Base-by-base conservation (phyloP, 2,888 invertebrate species). In the Dendrolimus houi region DNA sequence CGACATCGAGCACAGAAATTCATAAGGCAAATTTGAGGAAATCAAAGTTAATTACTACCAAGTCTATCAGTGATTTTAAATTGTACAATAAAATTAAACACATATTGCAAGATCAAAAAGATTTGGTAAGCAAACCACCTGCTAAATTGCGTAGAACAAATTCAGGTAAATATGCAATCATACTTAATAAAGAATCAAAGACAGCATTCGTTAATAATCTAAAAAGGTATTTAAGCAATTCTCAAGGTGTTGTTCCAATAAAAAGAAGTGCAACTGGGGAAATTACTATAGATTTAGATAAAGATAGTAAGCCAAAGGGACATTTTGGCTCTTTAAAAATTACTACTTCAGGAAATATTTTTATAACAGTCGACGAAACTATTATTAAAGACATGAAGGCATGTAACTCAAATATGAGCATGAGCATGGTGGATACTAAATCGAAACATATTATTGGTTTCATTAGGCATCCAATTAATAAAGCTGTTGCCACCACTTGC, bases 311-410 rank as follows among this genome's bases (percentile, higher is more conserved):
- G 42, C 56, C 52, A 8, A 68, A 66, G 42, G 64, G 58, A 17
- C 62, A 68, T 54, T 70, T 70, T 60, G 77, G 74, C 52, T 72
- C 74, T 29, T 64, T 87, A 17, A 84, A 79, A 69, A 74, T 84
- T 7, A 75, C 80, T 47, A 59, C 71, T 9, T 83, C 84, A 1
- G 83, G 82, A 17, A 81, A 78, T 62, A 72, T 85, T 62, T 79
- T 72, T 58, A 62, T 82, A 13, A 59, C 71, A 13, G 64, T 81
- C 17, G 71, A 81, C 58, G 70, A 80, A 58, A 63, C 65, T 47
- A 52, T 64, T 17, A 57, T 71, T 9, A 65, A 68, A 56, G 58
- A 59, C n/a, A 59, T 56, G 41, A 60, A 59, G 17, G 29, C 29
- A 29, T 29, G 29, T 29, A 29, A 29, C 29, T 29, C 29, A 29